Evolutionary conservation across 2,888 invertebrate species (phyloP), one percentile per base, ranked within the genome.

Genomic region (Ochropacha duplaris): DNA sequence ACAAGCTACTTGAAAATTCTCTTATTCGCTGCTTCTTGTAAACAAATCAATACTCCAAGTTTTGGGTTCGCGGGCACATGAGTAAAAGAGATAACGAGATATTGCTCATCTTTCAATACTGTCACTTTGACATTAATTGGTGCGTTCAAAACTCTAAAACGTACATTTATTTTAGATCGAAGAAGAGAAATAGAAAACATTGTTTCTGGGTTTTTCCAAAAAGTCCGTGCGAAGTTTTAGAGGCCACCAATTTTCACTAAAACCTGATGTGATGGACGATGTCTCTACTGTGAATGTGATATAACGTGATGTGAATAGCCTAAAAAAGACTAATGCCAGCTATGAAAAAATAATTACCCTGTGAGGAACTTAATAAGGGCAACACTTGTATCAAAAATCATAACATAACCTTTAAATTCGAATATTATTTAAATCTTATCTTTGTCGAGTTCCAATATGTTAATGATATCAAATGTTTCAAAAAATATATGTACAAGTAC

Each of bases 21-120:
- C 73, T 65, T 71, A 66, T 68, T 74, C 77, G 65, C 72, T 66
- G 66, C 68, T 78, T 81, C 83, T 86, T 86, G 90, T 90, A 92
- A 92, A 92, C 92, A 92, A 91, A 92, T 91, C 92, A 92, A 92
- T 91, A 91, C 87, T 83, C 60, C 54, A 70, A 71, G 64, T 83
- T 85, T 80, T 72, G 73, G 72, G 70, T 88, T 89, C 85, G 84
- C 86, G 83, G 81, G 81, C 74, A 70, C 68, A 70, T 58, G 44
- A 44, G 44, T 19, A 44, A 44, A 44, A 5, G n/a, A 36, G 36
- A 36, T 4, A 36, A 36, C n/a, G n/a, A n/a, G 36, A 14, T 36
- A 12, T 31, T 0, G 28, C 28, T 9, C 6, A n/a, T 36, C 36
- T n/a, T 14, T 36, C 36, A n/a, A 36, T 4, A 6, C 36, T 36